Base-by-base conservation (phyloP, 1,140 invertebrate species). In the Aradophagus sp. region DNA sequence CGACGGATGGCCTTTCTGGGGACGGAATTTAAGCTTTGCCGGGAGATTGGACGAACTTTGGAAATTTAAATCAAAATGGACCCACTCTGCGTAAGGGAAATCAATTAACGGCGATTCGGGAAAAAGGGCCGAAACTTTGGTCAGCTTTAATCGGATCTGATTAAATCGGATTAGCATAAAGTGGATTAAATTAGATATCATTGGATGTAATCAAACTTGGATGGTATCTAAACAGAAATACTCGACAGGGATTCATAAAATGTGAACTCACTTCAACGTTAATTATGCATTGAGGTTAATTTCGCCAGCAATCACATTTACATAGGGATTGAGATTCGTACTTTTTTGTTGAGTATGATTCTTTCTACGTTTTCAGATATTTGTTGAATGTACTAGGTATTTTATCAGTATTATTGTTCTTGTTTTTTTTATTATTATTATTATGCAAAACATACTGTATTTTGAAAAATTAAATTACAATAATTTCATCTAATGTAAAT, bases 131-230 rank as follows among this genome's bases (percentile, higher is more conserved):
- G 2, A 13, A 34, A 17, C n/a, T 1, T 1, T 20, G 14, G 6
- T 29, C 20, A 12, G 13, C 1, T 45, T 45, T 45, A 36, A 42
- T 62, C 16, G 31, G 31, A 32, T 63, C 39, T 53, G 13, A 63
- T 53, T 31, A 16, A 55, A 47, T 47, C 16, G 13, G 42, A 39
- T 65, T 31, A 53, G 12, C 32, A 19, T 32, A 39, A 39, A 52
- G 13, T 13, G 36, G 27, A 59, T 50, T 48, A 61, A 41, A 39
- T 50, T 32, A 39, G 16, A 39, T 16, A 5, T 15, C 10, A 23
- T 41, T 16, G 8, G 35, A 47, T 31, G 6, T 39, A 32, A 48
- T 48, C 20, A 14, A 31, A 48, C 15, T 19, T 26, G 13, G 11
- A 14, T 17, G 27, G n/a, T 29, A 59, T 47, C 6, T 26, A 27